Evolutionary conservation across 2,113 vertebrate species (phyloP), one percentile per base, ranked within the genome.

Genomic region (Melospiza georgiana): DNA sequence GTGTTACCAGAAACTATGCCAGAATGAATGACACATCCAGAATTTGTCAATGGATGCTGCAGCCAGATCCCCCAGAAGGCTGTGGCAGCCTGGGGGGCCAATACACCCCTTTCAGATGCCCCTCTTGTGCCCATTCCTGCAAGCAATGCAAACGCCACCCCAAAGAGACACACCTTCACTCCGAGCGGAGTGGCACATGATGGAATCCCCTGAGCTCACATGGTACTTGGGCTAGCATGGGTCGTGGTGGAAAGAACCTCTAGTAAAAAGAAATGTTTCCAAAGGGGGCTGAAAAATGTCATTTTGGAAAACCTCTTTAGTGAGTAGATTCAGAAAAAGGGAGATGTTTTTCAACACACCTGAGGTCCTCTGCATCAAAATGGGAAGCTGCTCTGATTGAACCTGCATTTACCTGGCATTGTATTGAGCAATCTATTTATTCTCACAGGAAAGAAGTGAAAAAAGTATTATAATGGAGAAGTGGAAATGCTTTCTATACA

Each of bases 221-320:
- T 4, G 55, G 17, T 1, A 0, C n/a, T 2, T 1, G 2, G 20
- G 6, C 23, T 1, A 0, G 16, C 1, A 6, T 1, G 11, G 24
- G 5, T 20, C 30, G 20, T 28, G 9, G 27, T 10, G 19, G 27
- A 35, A 55, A 58, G 43, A 6, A 48, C 18, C 5, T 72, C 39
- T 14, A 46, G 44, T 8, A 23, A 43, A 73, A 73, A 39, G 1
- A 72, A 83, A 25, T 1, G 0, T 51, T 49, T 62, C 58, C 51
- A n/a, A 21, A 74, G 3, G 4, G 22, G 20, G 19, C 4, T 57
- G 37, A 41, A 73, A 80, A 62, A 52, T 12, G 19, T 7, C 0
- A 0, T 24, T 77, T 84, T 30, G 76, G 55, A 75, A 78, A 75
- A 84, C 10, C 5, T 62, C 46, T 44, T 54, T 55, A 74, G 10